A percentile compares a stretch with the other conserved stretches of the same genome.
These are phyloP conservation scores for Germaria angustata DNA, from an alignment of 2,888 invertebrate genomes.

Conservation along the genomic window DNA sequence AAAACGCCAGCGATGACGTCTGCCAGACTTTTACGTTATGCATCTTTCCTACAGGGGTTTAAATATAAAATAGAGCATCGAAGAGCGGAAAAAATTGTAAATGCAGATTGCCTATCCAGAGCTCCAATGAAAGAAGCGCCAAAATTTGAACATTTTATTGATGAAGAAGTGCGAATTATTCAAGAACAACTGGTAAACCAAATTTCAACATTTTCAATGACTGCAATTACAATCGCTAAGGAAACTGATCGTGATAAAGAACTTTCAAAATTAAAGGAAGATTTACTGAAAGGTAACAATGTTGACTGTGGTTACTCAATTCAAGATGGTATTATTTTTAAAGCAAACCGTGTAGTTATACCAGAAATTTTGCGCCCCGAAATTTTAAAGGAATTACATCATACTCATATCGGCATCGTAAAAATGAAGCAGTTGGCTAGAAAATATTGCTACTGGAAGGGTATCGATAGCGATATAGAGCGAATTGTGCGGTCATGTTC, in stretches of 20 bases:
- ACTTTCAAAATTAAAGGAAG: conserved; percentile 27
- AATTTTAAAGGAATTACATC: conserved; percentile 57
- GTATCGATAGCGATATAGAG: conserved; percentile 71
- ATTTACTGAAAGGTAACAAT: conserved; percentile 23
- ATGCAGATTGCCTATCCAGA: no score
- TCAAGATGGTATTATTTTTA: conserved; percentile 53
- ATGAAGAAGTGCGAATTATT: no score
- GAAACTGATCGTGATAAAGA: conserved; percentile 23
- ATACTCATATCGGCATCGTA: conserved; percentile 70
- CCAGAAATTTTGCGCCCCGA: conserved; percentile 19
- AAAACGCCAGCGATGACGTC: not conserved
- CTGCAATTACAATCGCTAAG: conserved; percentile 27
- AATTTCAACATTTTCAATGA: conserved; percentile 37
- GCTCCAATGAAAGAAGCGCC: no score
- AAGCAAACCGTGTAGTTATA: conserved; percentile 42
- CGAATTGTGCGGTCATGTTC: conserved; percentile 36
- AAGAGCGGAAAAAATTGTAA: no score
- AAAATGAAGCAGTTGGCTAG: conserved; percentile 74
- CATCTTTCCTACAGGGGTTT: no score
- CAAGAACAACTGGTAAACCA: no score
- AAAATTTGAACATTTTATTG: no score
- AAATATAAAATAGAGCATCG: no score
- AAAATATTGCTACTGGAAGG: no score
- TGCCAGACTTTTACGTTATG: not conserved
- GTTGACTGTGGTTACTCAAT: not conserved